Evolutionary conservation across 1,140 invertebrate genomes (phyloP).

Genomic region (Drosophila parvula): DNA sequence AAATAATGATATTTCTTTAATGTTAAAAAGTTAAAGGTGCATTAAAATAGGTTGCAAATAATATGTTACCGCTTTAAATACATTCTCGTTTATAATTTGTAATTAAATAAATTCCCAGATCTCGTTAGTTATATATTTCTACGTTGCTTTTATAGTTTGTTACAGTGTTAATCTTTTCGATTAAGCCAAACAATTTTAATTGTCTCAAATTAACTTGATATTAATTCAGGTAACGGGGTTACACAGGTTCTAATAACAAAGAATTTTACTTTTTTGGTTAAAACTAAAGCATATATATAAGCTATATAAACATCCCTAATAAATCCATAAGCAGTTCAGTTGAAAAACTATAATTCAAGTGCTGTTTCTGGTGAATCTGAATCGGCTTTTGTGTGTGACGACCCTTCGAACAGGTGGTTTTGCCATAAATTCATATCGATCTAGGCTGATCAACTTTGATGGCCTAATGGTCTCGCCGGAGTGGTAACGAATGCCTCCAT

Average conservation of each 20-base stretch:
- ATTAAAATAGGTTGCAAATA: background rate
- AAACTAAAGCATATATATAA: background rate
- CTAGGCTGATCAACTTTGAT: conserved; percentile 24
- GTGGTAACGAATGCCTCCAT: conserved; percentile 1
- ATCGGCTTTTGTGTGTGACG: too few species aligned
- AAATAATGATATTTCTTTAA: background rate
- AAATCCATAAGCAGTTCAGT: too few species aligned
- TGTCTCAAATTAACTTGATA: background rate
- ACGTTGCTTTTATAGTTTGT: background rate
- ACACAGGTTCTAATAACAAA: background rate
- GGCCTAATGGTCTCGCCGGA: conserved; percentile 9
- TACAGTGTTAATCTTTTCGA: background rate
- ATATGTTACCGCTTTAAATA: too few species aligned
- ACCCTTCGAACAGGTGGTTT: conserved; percentile 3
- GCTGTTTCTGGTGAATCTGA: background rate
- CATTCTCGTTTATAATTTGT: too few species aligned
- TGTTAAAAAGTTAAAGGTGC: background rate
- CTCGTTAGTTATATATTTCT: background rate
- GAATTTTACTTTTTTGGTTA: background rate
- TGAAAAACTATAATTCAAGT: background rate
- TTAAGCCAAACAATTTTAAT: background rate
- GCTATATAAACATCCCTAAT: too few species aligned
- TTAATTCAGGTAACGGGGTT: background rate
- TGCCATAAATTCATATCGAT: conserved; percentile 5
- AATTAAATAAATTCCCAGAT: background rate